Percentiles rank a stretch among this genome's conserved stretches.
Evolutionary conservation across 1,140 invertebrate species (phyloP).

Genomic region (Penaeus vannamei): DNA sequence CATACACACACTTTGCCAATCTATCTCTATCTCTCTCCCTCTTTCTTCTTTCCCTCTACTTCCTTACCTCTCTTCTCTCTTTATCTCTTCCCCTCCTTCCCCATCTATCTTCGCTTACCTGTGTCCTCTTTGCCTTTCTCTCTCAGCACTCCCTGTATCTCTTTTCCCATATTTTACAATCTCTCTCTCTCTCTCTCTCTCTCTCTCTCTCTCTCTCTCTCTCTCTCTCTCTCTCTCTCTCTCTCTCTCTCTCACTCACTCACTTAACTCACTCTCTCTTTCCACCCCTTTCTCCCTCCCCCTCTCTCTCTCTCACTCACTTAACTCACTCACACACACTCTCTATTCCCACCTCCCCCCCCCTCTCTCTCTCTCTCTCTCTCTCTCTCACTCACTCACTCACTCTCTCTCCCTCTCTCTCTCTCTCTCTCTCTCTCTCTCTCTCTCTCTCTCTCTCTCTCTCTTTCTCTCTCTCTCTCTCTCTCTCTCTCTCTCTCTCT

Average conservation of each 20-base stretch:
- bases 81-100: background rate
- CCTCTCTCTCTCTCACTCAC: too few relatives aligned
- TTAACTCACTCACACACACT: too few relatives aligned
- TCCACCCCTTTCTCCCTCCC: too few relatives aligned
- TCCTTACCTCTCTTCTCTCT: too few relatives aligned
- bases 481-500: constrained; percentile 11
- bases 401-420: background rate
- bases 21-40: constrained; percentile 5
- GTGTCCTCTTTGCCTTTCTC: too few relatives aligned
- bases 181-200: background rate
- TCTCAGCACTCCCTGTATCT: too few relatives aligned
- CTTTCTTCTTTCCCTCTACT: background rate
- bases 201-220: background rate
- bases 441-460: too few relatives aligned
- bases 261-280: too few relatives aligned
- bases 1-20: background rate
- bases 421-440: constrained; percentile 2
- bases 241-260: too few relatives aligned
- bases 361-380: background rate
- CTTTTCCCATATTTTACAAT: too few relatives aligned
- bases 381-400: background rate
- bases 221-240: background rate
- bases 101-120: too few relatives aligned
- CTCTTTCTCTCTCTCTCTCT: background rate
- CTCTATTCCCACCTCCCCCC: background rate